Evolutionary conservation across 2,797 vertebrate species (phyloP).

Genomic region (Perodicticus potto): DNA sequence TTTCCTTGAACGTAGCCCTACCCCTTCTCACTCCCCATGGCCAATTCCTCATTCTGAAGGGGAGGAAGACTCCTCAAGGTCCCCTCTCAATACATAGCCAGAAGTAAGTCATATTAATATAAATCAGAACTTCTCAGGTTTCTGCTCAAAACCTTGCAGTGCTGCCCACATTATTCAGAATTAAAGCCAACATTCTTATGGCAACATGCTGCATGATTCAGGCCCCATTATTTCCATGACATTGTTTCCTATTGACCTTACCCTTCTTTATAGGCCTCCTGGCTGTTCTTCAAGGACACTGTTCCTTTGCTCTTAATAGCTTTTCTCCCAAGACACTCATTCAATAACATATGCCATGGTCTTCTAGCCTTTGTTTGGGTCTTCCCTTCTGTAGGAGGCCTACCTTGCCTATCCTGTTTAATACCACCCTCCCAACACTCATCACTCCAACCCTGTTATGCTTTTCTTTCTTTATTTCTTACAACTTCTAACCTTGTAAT

Average conservation of each 20-base stretch:
- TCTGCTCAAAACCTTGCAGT: neutral
- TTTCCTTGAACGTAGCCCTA: neutral
- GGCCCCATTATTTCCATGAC: neutral
- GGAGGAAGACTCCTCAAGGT: neutral
- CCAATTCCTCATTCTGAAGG: neutral
- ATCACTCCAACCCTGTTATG: neutral
- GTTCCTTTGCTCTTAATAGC: too few relatives aligned
- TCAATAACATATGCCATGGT: too few relatives aligned
- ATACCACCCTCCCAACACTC: neutral
- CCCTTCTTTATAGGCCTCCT: neutral
- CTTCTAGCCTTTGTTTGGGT: neutral
- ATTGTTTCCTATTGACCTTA: neutral
- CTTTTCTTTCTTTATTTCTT: neutral
- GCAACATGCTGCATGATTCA: rapidly evolving
- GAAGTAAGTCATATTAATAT: neutral
- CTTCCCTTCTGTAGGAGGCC: neutral
- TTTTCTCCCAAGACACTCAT: neutral
- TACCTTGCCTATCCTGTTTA: neutral
- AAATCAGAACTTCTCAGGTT: neutral
- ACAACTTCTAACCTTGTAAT: neutral
- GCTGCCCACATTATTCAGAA: neutral
- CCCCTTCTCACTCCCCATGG: neutral
- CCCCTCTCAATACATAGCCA: neutral
- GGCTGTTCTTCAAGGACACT: neutral
- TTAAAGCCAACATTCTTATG: neutral